A percentile compares a stretch with the other conserved stretches of the same genome.
Conservation (phyloP, 2,888 invertebrate genomes). For the Heliconius cydno region DNA sequence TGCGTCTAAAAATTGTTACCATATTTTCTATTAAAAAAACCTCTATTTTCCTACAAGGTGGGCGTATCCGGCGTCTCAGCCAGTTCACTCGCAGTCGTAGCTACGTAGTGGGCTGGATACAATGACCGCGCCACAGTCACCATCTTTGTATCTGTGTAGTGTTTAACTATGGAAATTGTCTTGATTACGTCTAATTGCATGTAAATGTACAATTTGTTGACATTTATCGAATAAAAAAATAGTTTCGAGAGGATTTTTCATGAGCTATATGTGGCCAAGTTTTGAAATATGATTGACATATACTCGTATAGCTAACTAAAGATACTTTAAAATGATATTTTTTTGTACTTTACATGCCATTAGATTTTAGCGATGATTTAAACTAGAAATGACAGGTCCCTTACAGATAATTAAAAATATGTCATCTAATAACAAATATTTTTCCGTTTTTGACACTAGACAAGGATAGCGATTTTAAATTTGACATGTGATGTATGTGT, state of each 20-base stretch:
- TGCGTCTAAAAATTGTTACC: background rate
- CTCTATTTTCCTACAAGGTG: slow-evolving; percentile 74
- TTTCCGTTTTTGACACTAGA: background rate
- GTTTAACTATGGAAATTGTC: slow-evolving; percentile 14
- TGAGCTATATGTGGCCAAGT: background rate
- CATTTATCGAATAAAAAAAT: background rate
- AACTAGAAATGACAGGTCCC: background rate
- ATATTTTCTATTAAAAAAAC: background rate
- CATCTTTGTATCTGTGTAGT: slow-evolving; percentile 58
- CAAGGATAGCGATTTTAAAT: background rate
- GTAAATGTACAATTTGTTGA: background rate
- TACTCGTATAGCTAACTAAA: background rate
- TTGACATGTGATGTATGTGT: background rate
- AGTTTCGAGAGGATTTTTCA: background rate
- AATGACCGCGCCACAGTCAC: slow-evolving; percentile 59
- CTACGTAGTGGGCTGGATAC: slow-evolving; percentile 90
- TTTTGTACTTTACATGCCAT: background rate
- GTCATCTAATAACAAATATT: background rate
- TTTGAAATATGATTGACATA: background rate
- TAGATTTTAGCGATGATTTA: background rate
- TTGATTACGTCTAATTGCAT: background rate
- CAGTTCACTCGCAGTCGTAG: slow-evolving; percentile 89
- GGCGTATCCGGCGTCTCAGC: slow-evolving; percentile 90
- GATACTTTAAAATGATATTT: background rate
- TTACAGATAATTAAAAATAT: background rate